Base-by-base conservation (phyloP, 2,797 vertebrate genomes). In the Oreortyx pictus region DNA sequence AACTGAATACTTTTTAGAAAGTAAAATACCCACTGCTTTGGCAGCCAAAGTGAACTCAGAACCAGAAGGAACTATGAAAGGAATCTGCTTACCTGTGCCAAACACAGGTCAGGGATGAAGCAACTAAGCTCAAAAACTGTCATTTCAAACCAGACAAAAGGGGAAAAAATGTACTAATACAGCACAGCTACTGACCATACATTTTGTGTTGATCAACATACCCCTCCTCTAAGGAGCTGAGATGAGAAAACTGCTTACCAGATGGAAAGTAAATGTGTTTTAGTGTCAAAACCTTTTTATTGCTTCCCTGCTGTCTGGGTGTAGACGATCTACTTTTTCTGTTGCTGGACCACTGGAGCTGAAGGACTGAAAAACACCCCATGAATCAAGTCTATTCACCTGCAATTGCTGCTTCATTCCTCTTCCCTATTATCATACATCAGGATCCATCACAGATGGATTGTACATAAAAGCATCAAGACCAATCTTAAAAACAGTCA, bases 41-140 rank as follows among this genome's bases (percentile, higher is more conserved):
- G 66, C 62, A 89, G 88, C 35, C 70, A 91, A 83, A 91, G 75
- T 47, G 31, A 93, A 89, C 66, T 64, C 20, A 3, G n/a, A 90
- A 62, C 29, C 79, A 85, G 59, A 80, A 85, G 68, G 59, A 89
- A 68, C 59, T 66, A 65, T 44, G 89, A 29, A 86, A 93, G 43
- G 91, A 94, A 92, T 89, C 57, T 78, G 27, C 60, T 59, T 11
- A 92, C 76, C 62, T 86, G 75, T 62, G 80, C 80, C 89, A 93
- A 92, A 86, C n/a, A 67, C 74, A 82, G 59, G 77, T 77, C 80
- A 66, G 29, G 35, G 43, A 92, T 73, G 41, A 88, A 92, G 87
- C 31, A 87, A 72, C n/a, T 77, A 29, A 65, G 54, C 62, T 93
- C 62, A 59, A n/a, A 2, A 6, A 24, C 6, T 83, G 46, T 75